A percentile compares a stretch with the other conserved stretches of the same genome.
phyloP scores from a whole-genome alignment of 2,888 invertebrate species.

The Apotomis capreana region DNA sequence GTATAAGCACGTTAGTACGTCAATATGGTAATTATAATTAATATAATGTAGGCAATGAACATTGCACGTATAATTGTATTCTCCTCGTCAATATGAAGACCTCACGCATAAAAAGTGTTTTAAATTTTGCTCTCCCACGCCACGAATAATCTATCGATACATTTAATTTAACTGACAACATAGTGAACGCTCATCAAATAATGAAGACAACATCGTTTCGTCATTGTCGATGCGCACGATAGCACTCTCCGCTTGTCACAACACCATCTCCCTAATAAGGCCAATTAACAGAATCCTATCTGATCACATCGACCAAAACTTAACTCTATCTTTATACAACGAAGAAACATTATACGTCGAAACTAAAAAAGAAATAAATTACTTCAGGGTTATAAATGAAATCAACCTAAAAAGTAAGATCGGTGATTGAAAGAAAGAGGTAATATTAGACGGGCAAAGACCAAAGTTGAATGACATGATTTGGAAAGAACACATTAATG shows the following conservation, averaged over 20 bases:
- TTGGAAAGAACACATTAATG: conserved; percentile 65
- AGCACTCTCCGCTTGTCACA: conserved; percentile 82
- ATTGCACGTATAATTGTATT: conserved; percentile 52
- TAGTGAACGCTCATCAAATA: conserved; percentile 83
- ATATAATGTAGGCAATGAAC: too few relatives aligned
- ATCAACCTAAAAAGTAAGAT: conserved; percentile 63
- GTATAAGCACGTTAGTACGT: too few relatives aligned
- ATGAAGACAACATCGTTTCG: conserved; percentile 84
- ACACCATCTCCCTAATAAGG: conserved; percentile 82
- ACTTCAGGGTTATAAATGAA: conserved; percentile 59
- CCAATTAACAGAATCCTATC: conserved; percentile 79
- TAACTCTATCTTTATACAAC: conserved; percentile 59
- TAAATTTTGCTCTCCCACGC: conserved; percentile 77
- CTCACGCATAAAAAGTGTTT: conserved; percentile 71
- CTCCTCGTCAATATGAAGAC: conserved; percentile 68
- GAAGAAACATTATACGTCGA: conserved; percentile 56
- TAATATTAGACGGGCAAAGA: conserved; percentile 72
- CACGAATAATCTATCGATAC: conserved; percentile 82
- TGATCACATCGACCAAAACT: conserved; percentile 58
- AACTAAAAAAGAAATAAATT: conserved; percentile 50
- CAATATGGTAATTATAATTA: too few relatives aligned
- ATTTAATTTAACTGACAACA: conserved; percentile 83
- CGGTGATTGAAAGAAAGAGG: conserved; percentile 74
- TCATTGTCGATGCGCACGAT: conserved; percentile 83
- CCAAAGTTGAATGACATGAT: conserved; percentile 80